Evolutionary conservation across 2,888 invertebrate species (phyloP), one percentile per base, ranked within the genome.

Genomic region (Tiphia femorata): DNA sequence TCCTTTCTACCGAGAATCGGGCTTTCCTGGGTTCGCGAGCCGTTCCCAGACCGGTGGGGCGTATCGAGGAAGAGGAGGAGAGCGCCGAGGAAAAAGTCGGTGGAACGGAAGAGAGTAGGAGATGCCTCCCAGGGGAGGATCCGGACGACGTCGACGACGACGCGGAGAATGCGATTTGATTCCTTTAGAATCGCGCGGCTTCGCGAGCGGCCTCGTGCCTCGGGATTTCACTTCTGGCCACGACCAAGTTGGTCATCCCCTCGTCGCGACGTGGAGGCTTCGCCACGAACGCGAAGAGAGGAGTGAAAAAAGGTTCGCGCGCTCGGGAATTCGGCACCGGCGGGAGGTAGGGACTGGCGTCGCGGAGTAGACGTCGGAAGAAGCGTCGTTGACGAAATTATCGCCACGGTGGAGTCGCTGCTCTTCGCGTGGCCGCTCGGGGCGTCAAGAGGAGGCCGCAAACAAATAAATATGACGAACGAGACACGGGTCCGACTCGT

Each of bases 151-250:
- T n/a, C n/a, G n/a, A n/a, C n/a, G n/a, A n/a, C 51, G 55, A 60
- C 50, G 52, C 58, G 33, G 63, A 30, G 75, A 76, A 78, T 77
- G 76, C 69, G 69, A 78, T 76, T 78, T 76, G 70, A 73, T 78
- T 76, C 72, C 75, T 76, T 75, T 70, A 72, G 63, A 64, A 76
- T 70, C 67, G 46, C 48, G 63, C 8, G 41, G 35, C 49, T n/a
- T n/a, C n/a, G n/a, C n/a, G n/a, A n/a, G n/a, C 38, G 61, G 55
- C 48, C 56, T 21, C 16, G 29, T 8, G 17, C 16, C 23, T 3
- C 17, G 44, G 44, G 56, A 56, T 53, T 62, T 57, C 44, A 51
- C 52, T 64, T 62, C 47, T 59, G 51, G 47, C 56, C 62, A 61
- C n/a, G 33, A 33, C 8, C n/a, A n/a, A n/a, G n/a, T n/a, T n/a